Base-by-base conservation (phyloP, 1,140 invertebrate genomes). In the Popillia japonica region DNA sequence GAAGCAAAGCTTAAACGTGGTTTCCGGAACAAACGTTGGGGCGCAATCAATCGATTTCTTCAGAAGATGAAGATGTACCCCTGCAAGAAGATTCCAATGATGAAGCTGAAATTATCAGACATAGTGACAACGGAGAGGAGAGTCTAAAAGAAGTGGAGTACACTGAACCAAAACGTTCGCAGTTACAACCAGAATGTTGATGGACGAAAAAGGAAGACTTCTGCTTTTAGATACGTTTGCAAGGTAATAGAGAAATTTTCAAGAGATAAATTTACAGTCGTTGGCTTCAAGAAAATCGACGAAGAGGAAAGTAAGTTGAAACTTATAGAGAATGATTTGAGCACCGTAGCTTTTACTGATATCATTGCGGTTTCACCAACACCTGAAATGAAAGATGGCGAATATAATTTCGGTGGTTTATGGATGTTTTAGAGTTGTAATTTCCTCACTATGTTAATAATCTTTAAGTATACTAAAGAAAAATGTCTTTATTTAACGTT, bases 61-160 rank as follows among this genome's bases (percentile, higher is more conserved):
- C 72, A 40, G 17, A 40, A 73, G 72, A 40, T 73, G 72, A 73
- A 73, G 72, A 73, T 40, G 59, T 64, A 64, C 14, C 59, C 1
- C 10, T 17, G 59, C 59, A 64, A 64, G 22, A 23, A 0, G 22
- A 73, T 73, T 17, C 27, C 72, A n/a, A 73, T 40, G 17, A 73
- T 73, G 72, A 34, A 73, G 72, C 8, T n/a, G 72, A 34, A 64
- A 64, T 10, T 17, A 17, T 23, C 17, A 64, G 11, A 64, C 59
- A 22, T 17, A 64, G n/a, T n/a, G n/a, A n/a, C n/a, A n/a, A n/a
- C 9, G 22, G 59, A 64, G 59, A 64, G 9, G n/a, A n/a, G 3
- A 22, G 9, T 23, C 22, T 64, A 64, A 64, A 64, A 17, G n/a
- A 23, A 64, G 59, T 22, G 59, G n/a, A 22, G 22, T 23, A 68